Base-by-base conservation (phyloP, 2,797 vertebrate genomes). In the Pseudochromis fuscus region DNA sequence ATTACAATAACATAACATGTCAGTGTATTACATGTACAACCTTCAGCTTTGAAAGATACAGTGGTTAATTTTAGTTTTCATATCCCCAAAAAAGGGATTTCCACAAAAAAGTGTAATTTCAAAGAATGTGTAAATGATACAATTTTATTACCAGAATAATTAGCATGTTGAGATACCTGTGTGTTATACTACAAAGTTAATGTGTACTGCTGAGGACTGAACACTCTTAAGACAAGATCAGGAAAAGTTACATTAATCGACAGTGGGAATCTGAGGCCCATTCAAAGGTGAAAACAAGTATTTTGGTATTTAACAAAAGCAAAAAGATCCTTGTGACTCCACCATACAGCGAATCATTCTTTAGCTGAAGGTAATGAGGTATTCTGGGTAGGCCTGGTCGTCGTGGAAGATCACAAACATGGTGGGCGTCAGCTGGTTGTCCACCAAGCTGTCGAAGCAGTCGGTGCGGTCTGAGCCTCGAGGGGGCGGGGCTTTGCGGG, bases 381-480 rank as follows among this genome's bases (percentile, higher is more conserved):
- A 91, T 44, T 88, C 86, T 19, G 92, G 93, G 80, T 94, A 93
- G 23, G 88, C 91, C 71, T 93, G 93, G 82, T 94, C 83, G 61
- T 94, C 91, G 7, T 92, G 91, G 68, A 94, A 94, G 44, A 91
- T 72, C 27, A 93, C 85, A 67, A 91, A 94, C 77, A 91, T 93
- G 42, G 1, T 1, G 23, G 93, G 92, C 1, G n/a, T 21, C 42
- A 79, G 68, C 23, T 9, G 19, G 7, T 81, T 68, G 82, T 94
- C 3, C 59, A 92, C 91, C 71, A 92, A 46, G 37, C 91, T 93
- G 78, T 94, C 89, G 10, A 64, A 94, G 72, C 84, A 48, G 77
- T 92, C 90, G 0, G 73, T 77, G 31, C n/a, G 66, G 69, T 92
- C 83, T 0, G 67, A 33, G 27, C 35, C 67, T 28, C 86, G 85